Evolutionary conservation across 2,888 invertebrate genomes (phyloP).

Genomic region (Aphidius colemani): DNA sequence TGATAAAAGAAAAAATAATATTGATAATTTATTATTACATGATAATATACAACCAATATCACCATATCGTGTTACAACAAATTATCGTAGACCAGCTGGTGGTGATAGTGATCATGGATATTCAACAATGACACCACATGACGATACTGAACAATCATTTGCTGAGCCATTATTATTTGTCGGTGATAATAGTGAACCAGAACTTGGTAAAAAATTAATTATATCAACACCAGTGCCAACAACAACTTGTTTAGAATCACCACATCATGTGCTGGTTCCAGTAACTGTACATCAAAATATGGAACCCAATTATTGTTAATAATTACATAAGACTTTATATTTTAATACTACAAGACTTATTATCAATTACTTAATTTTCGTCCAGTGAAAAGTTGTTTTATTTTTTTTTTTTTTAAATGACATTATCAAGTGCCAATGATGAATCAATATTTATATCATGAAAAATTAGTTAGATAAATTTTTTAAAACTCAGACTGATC

Average conservation of each 20-base stretch:
- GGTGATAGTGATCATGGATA: conserved; percentile 93
- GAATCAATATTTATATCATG: conserved; percentile 23
- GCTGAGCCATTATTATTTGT: conserved; percentile 60
- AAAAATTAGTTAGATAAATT: conserved; percentile 7
- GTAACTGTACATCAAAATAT: conserved; percentile 88
- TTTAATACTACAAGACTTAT: conserved; percentile 8
- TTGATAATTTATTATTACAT: conserved; percentile 69
- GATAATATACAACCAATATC: conserved; percentile 75
- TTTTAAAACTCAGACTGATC: conserved; percentile 19
- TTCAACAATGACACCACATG: conserved; percentile 91
- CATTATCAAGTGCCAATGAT: conserved; percentile 25
- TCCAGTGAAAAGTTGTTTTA: neutral
- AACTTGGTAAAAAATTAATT: conserved; percentile 16
- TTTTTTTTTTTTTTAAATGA: neutral
- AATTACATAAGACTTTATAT: neutral
- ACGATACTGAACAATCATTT: conserved; percentile 83
- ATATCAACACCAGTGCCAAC: neutral
- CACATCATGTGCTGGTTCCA: conserved; percentile 77
- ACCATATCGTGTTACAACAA: conserved; percentile 84
- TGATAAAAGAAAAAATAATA: conserved; percentile 57
- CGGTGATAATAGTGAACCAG: conserved; percentile 46
- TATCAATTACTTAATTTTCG: neutral
- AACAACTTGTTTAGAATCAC: conserved; percentile 63
- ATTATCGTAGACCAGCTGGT: conserved; percentile 76
- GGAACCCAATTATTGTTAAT: conserved; percentile 72